These are phyloP conservation scores for Samia ricini DNA, from an alignment of 1,140 invertebrate genomes.

Conservation along the genomic window DNA sequence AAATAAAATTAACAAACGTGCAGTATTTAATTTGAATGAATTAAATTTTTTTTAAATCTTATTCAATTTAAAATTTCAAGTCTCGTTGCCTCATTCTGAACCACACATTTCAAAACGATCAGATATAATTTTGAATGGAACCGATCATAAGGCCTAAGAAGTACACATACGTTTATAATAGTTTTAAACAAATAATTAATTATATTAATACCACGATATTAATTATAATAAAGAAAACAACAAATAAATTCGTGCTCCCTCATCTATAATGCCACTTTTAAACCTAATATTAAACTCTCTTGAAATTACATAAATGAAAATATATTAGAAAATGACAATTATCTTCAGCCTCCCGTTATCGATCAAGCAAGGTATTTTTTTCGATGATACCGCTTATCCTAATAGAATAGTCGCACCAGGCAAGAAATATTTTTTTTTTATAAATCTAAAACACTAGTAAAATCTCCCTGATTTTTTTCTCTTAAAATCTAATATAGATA, in stretches of 20 bases:
- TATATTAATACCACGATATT: neutral
- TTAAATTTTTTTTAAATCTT: too few species aligned
- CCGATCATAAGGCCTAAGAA: conserved; percentile 31
- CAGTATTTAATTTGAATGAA: too few species aligned
- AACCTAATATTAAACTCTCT: conserved; percentile 53
- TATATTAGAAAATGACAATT: neutral
- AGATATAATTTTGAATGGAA: conserved; percentile 45
- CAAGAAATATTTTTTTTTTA: conserved; percentile 62
- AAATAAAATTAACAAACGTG: too few species aligned
- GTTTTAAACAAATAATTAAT: neutral
- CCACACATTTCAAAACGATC: neutral
- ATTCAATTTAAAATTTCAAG: too few species aligned
- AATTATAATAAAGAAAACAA: conserved; percentile 73
- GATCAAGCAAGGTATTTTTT: neutral
- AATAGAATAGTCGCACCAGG: conserved; percentile 52
- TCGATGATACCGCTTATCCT: neutral
- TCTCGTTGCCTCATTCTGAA: too few species aligned
- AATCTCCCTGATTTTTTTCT: conserved; percentile 73
- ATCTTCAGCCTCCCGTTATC: neutral
- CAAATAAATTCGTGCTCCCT: conserved; percentile 76
- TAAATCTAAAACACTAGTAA: conserved; percentile 55
- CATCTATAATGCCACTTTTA: conserved; percentile 60
- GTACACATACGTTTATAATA: neutral
- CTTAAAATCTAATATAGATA: conserved; percentile 70
- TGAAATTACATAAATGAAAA: conserved; percentile 21